Base-by-base conservation (phyloP, 53 echinoderm and acorn worm species). In the Mesocentrotus franciscanus region DNA sequence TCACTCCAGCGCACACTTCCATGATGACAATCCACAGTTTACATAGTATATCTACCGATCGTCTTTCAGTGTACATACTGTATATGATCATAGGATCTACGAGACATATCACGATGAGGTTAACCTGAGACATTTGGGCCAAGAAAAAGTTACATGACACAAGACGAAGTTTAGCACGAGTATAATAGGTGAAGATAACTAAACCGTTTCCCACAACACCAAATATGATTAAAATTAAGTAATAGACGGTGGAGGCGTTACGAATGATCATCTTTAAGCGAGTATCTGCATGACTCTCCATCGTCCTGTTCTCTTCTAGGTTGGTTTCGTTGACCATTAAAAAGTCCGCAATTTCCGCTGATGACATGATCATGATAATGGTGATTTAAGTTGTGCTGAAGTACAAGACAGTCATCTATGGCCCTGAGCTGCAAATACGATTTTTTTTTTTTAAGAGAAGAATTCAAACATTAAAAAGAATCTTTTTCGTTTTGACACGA, bases 61-160 rank as follows among this genome's bases (percentile, higher is more conserved):
- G 35, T 17, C 32, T 18, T 15, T 92, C 68, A 92, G 70, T 70
- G 17, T 90, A 32, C 60, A 70, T 13, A 35, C 64, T 36, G 71
- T 92, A 92, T 17, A 71, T 6, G 20, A 66, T 56, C 36, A 71
- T 18, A 24, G 71, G 71, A 55, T 92, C 92, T 17, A 92, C 32
- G 27, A 92, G 33, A 70, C 92, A 92, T 34, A 92, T 71, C 5
- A 71, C 71, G 14, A 92, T 71, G 34, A 92, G 56, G 32, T 92
- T 92, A 10, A 92, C 92, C 9, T 39, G 42, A 17, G 92, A 92
- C 92, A 92, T 92, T 33, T 92, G 92, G 17, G 71, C 92, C 20
- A 92, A 42, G 55, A 92, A 92, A 11, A 92, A 26, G 58, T 92
- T 92, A 70, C 92, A 92, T 24, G 92, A 92, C 8, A 92, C 92